phyloP scores from a whole-genome alignment of 2,113 vertebrate genomes.

The Electrona antarctica region DNA sequence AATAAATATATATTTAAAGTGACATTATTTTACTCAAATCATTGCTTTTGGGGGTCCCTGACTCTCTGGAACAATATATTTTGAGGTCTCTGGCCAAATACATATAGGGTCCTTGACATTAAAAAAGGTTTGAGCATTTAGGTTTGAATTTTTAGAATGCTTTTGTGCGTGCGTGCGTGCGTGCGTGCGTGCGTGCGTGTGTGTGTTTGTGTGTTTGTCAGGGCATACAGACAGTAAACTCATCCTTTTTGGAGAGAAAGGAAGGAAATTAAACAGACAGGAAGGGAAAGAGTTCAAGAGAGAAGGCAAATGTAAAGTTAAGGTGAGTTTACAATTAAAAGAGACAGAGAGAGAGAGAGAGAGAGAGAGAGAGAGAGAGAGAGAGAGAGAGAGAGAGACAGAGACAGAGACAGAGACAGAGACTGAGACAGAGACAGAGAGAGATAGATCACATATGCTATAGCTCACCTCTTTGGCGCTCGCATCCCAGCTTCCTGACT shows the following conservation, averaged over 20 bases:
- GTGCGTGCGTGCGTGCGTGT: too few species aligned
- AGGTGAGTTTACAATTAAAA: not conserved
- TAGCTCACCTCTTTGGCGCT: conserved; percentile 58
- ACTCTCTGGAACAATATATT: too few species aligned
- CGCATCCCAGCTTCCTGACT: conserved; percentile 57
- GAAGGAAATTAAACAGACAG: not conserved
- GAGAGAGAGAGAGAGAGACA: conserved; percentile 30
- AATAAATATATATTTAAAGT: too few species aligned
- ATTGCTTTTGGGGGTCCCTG: too few species aligned
- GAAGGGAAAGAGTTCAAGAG: not conserved
- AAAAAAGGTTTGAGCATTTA: too few species aligned
- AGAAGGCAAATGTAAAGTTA: not conserved
- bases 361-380: not conserved
- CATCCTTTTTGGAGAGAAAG: not conserved
- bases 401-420: not conserved
- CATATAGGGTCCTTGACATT: too few species aligned
- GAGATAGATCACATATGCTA: conserved; percentile 51
- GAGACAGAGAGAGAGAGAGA: conserved; percentile 1
- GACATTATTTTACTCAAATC: too few species aligned
- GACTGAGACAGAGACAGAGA: not conserved
- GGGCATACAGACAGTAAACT: too few species aligned
- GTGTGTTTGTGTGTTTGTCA: too few species aligned
- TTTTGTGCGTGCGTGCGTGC: too few species aligned
- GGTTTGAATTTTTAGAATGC: too few species aligned
- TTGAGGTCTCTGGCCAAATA: too few species aligned